These are phyloP conservation scores for Parelbella ahira DNA, from an alignment of 2,888 invertebrate species.

Conservation along the genomic window DNA sequence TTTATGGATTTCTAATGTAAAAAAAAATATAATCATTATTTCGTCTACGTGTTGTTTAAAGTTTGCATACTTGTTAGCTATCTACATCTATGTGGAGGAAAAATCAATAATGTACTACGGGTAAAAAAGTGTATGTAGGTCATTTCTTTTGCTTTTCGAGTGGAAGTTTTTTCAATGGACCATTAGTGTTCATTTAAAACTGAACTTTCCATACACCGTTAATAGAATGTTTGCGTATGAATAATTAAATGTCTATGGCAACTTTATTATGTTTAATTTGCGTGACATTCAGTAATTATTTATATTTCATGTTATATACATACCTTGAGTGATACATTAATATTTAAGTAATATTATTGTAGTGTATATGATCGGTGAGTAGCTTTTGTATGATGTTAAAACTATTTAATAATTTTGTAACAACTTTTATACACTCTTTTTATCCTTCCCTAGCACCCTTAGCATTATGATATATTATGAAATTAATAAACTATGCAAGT, in stretches of 20 bases:
- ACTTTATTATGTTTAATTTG: conserved; percentile 3
- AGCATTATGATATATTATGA: conserved; percentile 35
- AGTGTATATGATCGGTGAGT: conserved; percentile 54
- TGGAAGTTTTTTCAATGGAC: too few relatives aligned
- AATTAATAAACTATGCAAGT: conserved; percentile 12
- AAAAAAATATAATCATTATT: too few relatives aligned
- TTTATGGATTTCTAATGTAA: too few relatives aligned
- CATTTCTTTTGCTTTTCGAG: too few relatives aligned
- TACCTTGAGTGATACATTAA: conserved; percentile 66
- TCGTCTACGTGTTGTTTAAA: too few relatives aligned
- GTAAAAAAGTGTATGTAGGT: too few relatives aligned
- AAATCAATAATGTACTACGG: too few relatives aligned
- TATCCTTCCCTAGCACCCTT: conserved; percentile 78
- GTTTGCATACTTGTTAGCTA: too few relatives aligned
- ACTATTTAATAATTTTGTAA: conserved; percentile 76
- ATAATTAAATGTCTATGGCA: conserved; percentile 9
- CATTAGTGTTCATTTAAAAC: too few relatives aligned
- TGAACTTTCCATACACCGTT: too few relatives aligned
- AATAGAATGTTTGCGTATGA: too few relatives aligned
- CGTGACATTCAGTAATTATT: background rate
- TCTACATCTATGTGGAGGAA: too few relatives aligned
- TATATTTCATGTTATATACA: conserved; percentile 41
- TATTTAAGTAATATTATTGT: conserved; percentile 63
- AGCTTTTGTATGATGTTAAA: conserved; percentile 80
- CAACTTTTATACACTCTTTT: conserved; percentile 79